Percentiles rank a stretch among this genome's conserved stretches.
phyloP scores from a whole-genome alignment of 1,140 invertebrate genomes.

The Paralvinella palmiformis region DNA sequence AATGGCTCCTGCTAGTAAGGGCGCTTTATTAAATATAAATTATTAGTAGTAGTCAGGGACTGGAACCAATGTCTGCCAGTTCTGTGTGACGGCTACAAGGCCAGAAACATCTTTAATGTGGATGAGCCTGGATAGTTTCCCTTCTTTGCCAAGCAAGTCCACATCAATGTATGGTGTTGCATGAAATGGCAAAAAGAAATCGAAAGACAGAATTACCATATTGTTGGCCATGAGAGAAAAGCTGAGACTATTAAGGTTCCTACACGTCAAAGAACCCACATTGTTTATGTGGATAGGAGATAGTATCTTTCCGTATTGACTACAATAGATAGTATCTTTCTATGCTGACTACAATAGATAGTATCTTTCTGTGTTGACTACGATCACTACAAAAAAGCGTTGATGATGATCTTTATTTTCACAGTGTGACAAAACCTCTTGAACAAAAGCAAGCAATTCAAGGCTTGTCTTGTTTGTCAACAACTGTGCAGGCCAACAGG shows the following conservation, averaged over 20 bases:
- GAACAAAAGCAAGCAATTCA: background rate
- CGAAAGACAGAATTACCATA: too few relatives aligned
- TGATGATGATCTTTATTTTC: background rate
- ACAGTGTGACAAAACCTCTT: background rate
- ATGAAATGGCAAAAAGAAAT: conserved; percentile 24
- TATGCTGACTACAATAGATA: too few relatives aligned
- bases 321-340: too few relatives aligned
- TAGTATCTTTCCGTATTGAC: too few relatives aligned
- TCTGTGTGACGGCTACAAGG: background rate
- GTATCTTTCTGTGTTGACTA: conserved; percentile 8
- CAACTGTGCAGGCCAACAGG: background rate
- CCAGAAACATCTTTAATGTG: conserved; percentile 12
- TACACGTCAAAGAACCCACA: conserved; percentile 48
- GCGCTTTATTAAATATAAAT: too few relatives aligned
- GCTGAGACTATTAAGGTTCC: conserved; percentile 40
- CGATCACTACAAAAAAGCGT: background rate
- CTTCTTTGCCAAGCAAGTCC: background rate
- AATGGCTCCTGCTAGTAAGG: too few relatives aligned
- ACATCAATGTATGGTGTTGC: conserved; percentile 41
- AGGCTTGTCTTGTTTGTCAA: background rate
- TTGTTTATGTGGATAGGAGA: too few relatives aligned
- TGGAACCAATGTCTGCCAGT: background rate
- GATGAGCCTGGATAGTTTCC: conserved; percentile 15
- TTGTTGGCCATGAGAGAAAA: conserved; percentile 25
- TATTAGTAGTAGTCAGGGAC: background rate